Evolutionary conservation across 2,888 invertebrate genomes (phyloP).

Genomic region (Aphrophora alni): DNA sequence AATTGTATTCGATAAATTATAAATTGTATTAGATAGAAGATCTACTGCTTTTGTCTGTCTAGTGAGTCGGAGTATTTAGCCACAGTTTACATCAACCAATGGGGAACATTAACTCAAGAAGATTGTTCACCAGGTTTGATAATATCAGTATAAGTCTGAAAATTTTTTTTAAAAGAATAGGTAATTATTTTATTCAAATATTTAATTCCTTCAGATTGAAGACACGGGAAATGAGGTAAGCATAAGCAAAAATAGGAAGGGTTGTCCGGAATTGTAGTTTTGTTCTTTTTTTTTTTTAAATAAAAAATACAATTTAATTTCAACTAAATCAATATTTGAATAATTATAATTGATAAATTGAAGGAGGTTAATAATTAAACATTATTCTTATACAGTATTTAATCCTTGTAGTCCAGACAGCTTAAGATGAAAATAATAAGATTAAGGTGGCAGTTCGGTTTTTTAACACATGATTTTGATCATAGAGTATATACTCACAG

Average conservation of each 20-base stretch:
- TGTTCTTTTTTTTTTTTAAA: too few species aligned
- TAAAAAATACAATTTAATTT: neutral
- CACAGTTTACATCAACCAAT: neutral
- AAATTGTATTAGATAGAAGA: neutral
- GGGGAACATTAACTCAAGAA: slow-evolving; percentile 1
- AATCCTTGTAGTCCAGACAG: too few species aligned
- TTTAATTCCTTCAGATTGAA: neutral
- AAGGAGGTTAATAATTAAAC: too few species aligned
- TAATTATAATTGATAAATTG: too few species aligned
- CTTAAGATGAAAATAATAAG: too few species aligned
- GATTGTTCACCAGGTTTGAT: slow-evolving; percentile 5
- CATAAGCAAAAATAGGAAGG: neutral
- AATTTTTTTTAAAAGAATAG: neutral
- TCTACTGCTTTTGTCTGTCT: neutral
- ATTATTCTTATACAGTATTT: too few species aligned
- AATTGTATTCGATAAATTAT: too few species aligned
- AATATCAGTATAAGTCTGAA: neutral
- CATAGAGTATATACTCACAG: too few species aligned
- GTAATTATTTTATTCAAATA: neutral
- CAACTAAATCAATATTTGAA: neutral
- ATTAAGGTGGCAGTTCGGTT: too few species aligned
- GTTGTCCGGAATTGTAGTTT: neutral
- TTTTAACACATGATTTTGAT: too few species aligned
- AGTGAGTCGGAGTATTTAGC: neutral
- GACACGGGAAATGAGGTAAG: neutral